phyloP scores from a whole-genome alignment of 2,113 vertebrate species.

The Serranochromis macrocephalus region DNA sequence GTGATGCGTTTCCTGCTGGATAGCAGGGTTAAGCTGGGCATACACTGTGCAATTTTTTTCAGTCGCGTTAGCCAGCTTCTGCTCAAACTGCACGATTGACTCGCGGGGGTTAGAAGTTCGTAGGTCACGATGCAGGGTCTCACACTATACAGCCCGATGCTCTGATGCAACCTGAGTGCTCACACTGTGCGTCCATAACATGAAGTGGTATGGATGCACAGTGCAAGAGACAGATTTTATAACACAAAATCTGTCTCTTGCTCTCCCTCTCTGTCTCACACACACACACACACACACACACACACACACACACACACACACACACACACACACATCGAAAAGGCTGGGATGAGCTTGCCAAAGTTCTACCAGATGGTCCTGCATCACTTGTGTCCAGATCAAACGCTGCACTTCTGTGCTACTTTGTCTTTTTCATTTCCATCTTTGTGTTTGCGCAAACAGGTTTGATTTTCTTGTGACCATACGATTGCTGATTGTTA shows the following conservation, averaged over 20 bases:
- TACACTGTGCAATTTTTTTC: rapidly evolving
- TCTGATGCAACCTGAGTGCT: neutral
- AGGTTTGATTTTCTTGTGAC: neutral
- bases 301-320: no score
- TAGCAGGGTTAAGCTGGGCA: neutral
- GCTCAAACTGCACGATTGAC: neutral
- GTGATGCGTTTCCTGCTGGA: neutral
- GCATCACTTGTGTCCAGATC: neutral
- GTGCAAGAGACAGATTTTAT: neutral
- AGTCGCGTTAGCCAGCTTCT: rapidly evolving
- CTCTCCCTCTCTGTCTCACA: neutral
- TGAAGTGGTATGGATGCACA: neutral
- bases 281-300: no score
- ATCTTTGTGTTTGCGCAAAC: neutral
- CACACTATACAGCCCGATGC: neutral
- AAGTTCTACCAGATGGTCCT: neutral
- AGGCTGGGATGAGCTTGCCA: neutral
- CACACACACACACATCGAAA: neutral
- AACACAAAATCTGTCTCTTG: neutral
- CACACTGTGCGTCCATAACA: rapidly evolving
- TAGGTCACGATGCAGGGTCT: neutral
- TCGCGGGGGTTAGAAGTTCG: rapidly evolving
- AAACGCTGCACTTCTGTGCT: neutral
- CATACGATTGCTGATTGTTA: neutral
- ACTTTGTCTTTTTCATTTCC: neutral